Percentiles rank a stretch among this genome's conserved stretches.
Evolutionary conservation across 2,797 vertebrate species (phyloP).

Genomic region (Rhincodon typus): DNA sequence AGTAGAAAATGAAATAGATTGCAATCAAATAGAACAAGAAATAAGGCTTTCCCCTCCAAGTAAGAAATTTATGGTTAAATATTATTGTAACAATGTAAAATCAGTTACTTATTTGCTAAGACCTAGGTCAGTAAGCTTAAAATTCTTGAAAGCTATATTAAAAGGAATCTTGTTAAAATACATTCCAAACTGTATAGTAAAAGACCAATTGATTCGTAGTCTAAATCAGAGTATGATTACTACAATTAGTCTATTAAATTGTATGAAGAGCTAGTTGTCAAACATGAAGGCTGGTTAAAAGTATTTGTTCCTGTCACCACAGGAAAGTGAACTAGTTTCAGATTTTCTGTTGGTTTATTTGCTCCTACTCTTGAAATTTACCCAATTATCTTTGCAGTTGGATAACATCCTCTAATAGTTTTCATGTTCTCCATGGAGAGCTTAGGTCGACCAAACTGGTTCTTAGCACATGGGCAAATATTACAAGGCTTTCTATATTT

Average conservation of each 20-base stretch:
- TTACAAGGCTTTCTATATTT: neutral
- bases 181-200: slow-evolving; percentile 31
- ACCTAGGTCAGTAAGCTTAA: neutral
- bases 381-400: no score
- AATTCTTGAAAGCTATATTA: slow-evolving; percentile 18
- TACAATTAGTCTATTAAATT: neutral
- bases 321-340: neutral
- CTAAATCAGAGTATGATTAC: neutral
- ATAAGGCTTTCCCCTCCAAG: no score
- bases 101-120: slow-evolving; percentile 16
- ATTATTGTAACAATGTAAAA: slow-evolving; percentile 9
- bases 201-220: neutral
- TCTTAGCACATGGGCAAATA: neutral
- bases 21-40: slow-evolving; percentile 13
- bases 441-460: neutral
- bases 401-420: neutral
- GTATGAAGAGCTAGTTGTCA: no score
- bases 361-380: neutral
- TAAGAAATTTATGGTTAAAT: neutral
- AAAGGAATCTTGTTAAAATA: neutral
- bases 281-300: neutral
- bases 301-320: neutral
- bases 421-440: neutral
- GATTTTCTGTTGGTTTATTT: neutral
- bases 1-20: neutral